Evolutionary conservation across 2,797 vertebrate genomes (phyloP).

Genomic region (Sphenodon punctatus): DNA sequence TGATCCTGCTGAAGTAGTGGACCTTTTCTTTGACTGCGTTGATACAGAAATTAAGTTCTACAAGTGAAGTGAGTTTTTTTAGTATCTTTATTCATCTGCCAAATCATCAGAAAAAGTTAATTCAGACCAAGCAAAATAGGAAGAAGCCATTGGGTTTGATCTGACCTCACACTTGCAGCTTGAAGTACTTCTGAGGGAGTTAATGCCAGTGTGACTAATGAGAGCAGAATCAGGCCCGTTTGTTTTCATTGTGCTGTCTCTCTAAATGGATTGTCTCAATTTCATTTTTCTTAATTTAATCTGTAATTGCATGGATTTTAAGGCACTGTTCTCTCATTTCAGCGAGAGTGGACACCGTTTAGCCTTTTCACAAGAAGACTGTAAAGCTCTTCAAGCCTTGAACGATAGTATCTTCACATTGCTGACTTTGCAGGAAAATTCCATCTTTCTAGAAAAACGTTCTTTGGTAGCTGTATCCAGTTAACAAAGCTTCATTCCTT

Average conservation of each 20-base stretch:
- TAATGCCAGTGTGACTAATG: background rate
- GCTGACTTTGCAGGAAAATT: slow-evolving; percentile 44
- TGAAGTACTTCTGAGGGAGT: background rate
- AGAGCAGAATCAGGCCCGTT: slow-evolving; percentile 3
- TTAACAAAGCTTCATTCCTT: slow-evolving; percentile 64
- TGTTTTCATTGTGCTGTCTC: background rate
- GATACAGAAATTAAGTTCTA: slow-evolving; percentile 86
- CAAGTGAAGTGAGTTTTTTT: slow-evolving; percentile 76
- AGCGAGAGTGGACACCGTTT: slow-evolving; percentile 56
- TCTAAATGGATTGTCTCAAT: background rate
- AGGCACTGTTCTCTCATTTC: slow-evolving; percentile 65
- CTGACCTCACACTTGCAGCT: background rate
- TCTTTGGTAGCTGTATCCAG: slow-evolving; percentile 46
- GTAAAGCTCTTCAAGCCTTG: slow-evolving; percentile 37
- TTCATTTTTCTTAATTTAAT: background rate
- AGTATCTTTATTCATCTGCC: slow-evolving; percentile 41
- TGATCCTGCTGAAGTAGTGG: slow-evolving; percentile 78
- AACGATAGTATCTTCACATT: slow-evolving; percentile 46
- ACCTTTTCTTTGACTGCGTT: slow-evolving; percentile 86
- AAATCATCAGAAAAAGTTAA: slow-evolving; percentile 50
- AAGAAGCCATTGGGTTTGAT: background rate
- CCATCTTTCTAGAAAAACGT: slow-evolving; percentile 54
- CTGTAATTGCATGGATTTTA: slow-evolving; percentile 48
- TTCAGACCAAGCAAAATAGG: too few relatives aligned
- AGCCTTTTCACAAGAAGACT: slow-evolving; percentile 59